phyloP scores from a whole-genome alignment of 2,113 vertebrate species.

The Porphyrio hochstetteri region DNA sequence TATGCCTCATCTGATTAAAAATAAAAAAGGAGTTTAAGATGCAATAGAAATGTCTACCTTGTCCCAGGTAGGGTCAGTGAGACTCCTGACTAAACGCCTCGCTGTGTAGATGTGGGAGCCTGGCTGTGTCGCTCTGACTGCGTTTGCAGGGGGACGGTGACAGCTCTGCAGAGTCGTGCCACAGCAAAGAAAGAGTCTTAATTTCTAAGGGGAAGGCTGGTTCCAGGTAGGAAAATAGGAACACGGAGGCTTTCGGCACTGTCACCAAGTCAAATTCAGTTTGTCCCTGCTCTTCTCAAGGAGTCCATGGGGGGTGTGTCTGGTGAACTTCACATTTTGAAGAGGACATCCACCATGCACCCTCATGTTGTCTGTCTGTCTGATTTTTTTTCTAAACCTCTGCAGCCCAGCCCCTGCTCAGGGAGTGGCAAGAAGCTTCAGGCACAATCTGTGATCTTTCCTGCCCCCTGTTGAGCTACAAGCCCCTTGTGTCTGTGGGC shows the following conservation, averaged over 20 bases:
- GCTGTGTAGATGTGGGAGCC: neutral
- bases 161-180: neutral
- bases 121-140: rapidly evolving
- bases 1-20: neutral
- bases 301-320: neutral
- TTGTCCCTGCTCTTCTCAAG: neutral
- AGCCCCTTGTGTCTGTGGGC: neutral
- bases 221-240: neutral
- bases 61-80: neutral
- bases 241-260: neutral
- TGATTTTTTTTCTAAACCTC: neutral
- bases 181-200: neutral
- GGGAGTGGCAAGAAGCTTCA: too few species aligned
- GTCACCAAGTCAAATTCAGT: neutral
- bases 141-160: rapidly evolving
- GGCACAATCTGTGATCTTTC: neutral
- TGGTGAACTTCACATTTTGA: neutral
- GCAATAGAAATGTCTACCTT: neutral
- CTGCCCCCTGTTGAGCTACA: neutral
- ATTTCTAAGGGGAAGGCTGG: neutral
- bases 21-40: neutral
- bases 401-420: neutral
- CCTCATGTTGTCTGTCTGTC: too few species aligned
- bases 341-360: neutral
- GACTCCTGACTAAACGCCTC: rapidly evolving